Evolutionary conservation across 2,113 vertebrate genomes (phyloP), one percentile per base, ranked within the genome.

Genomic region (Electrona antarctica): DNA sequence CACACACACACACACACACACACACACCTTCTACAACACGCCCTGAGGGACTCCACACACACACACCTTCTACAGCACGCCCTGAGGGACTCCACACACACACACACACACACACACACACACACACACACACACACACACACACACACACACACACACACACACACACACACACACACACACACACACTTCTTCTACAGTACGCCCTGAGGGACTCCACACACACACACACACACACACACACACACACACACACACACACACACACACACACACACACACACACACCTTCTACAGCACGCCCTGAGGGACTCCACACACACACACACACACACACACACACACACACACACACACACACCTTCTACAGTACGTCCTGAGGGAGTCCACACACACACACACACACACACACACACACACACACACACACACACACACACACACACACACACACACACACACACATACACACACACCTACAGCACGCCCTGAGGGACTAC

Each of bases 191-290:
- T n/a, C 82, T 97, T 97, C 93, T 96, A 97, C 93, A 95, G 96
- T 85, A 97, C 95, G 13, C 95, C 95, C 90, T 97, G 95, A 96
- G 90, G n/a, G n/a, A n/a, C n/a, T n/a, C n/a, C n/a, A n/a, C n/a
- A n/a, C 41, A 8, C 33, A 60, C 59, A 60, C 21, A 60, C 59
- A 60, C 33, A 28, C 21, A 2, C 59, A 15, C 4, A 62, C 60
- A 62, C 9, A 7, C 33, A 3, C n/a, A n/a, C n/a, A n/a, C n/a
- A n/a, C n/a, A n/a, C n/a, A n/a, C n/a, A n/a, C 13, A 58, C 71
- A 59, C 52, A 14, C 13, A 45, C 54, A 65, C 45, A 13, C n/a
- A 29, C 21, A 4, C 33, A 15, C 9, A 12, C 84, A 51, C 60
- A 52, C 50, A 62, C 83, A 97, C 91, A 95, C 95, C 82, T 97